Evolutionary conservation across 2,797 vertebrate genomes (phyloP).

Genomic region (Malacoraja senta): DNA sequence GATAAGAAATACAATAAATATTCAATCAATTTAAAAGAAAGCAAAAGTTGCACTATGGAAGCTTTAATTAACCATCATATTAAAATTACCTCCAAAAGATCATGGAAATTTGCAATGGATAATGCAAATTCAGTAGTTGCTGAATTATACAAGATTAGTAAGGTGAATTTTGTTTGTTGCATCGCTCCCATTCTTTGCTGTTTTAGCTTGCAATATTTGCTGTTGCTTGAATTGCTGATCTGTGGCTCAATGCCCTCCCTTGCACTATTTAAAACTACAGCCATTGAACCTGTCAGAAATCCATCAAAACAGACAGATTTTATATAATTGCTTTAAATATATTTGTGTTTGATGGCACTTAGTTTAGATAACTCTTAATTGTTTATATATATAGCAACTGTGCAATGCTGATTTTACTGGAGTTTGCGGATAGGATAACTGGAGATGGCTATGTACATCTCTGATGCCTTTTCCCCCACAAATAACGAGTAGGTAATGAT

Average conservation of each 20-base stretch:
- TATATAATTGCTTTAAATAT: background rate
- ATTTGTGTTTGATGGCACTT: background rate
- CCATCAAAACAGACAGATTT: background rate
- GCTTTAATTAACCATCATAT: background rate
- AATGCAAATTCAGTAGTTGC: background rate
- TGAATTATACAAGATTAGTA: background rate
- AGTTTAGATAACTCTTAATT: background rate
- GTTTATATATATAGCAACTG: background rate
- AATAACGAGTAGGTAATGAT: background rate
- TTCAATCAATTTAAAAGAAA: background rate
- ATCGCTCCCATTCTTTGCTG: background rate
- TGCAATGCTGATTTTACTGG: background rate
- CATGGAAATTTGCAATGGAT: background rate
- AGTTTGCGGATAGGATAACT: background rate
- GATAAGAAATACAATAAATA: background rate
- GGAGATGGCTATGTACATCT: background rate
- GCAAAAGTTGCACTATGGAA: background rate
- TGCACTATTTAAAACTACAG: background rate
- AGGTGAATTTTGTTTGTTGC: background rate
- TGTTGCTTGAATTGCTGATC: background rate
- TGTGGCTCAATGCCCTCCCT: background rate
- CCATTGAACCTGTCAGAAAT: background rate
- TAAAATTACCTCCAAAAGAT: background rate
- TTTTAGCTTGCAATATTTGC: background rate
- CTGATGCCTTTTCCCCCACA: background rate